Base-by-base conservation (phyloP, 1,140 invertebrate genomes). In the Listronotus oregonensis region DNA sequence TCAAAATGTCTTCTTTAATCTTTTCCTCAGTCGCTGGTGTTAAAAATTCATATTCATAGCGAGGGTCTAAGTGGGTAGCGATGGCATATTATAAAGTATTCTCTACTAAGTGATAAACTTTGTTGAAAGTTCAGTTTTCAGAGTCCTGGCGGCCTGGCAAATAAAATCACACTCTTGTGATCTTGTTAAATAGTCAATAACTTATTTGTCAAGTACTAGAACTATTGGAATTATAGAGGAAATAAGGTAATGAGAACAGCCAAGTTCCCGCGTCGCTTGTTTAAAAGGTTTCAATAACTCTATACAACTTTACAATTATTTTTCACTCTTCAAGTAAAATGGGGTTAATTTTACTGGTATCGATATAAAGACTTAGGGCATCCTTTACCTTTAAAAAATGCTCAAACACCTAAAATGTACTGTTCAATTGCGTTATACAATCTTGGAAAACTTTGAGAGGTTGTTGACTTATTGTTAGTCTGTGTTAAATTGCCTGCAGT, bases 401-500 rank as follows among this genome's bases (percentile, higher is more conserved):
- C 67, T 71, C 32, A 9, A 76, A 51, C 74, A 76, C 75, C 37
- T 72, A 72, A 47, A 67, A 77, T 27, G 73, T 78, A 46, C 73
- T 76, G 54, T 80, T 80, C 75, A 76, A 80, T 37, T 75, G 63
- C 8, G 76, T 80, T 17, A 56, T 55, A 59, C 73, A 75, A 68
- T 80, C 75, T 55, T 77, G 68, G 37, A 74, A 69, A 14, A 76
- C 46, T 66, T 75, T 72, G 6, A 78, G 68, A 52, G 62, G 47
- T 46, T 46, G 43, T 73, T 73, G 71, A 66, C 73, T 73, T n/a
- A n/a, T n/a, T n/a, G n/a, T n/a, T 34, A 76, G 68, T 65, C 68
- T 59, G 39, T 70, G 61, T 52, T 75, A 71, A 52, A 72, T 64
- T 69, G 51, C 62, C 64, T 67, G 37, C 18, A 75, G 66, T 73